Percentiles rank a stretch among this genome's conserved stretches.
Evolutionary conservation across 2,888 invertebrate genomes (phyloP).

Genomic region (Conchocele bisecta): DNA sequence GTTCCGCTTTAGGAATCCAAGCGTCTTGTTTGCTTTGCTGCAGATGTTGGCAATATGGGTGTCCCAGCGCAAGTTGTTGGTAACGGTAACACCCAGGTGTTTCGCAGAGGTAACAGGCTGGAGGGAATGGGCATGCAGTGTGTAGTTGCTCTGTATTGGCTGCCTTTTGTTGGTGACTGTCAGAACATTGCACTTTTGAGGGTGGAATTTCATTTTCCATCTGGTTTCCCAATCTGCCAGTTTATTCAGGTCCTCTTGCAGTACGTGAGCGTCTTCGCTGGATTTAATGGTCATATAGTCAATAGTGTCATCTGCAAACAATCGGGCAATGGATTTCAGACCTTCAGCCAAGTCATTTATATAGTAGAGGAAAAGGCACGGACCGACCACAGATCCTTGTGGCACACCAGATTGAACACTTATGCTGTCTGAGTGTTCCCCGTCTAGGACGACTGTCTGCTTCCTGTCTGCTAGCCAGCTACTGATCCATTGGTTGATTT

Average conservation of each 20-base stretch:
- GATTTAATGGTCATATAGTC: constrained; percentile 27
- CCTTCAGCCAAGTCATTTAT: too few relatives aligned
- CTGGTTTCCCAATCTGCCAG: constrained; percentile 23
- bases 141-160: constrained; percentile 1
- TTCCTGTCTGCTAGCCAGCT: not conserved
- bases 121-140: constrained; percentile 17
- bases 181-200: constrained; percentile 33
- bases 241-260: constrained; percentile 35
- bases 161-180: constrained; percentile 23
- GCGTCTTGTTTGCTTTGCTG: constrained; percentile 7
- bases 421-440: constrained; percentile 2
- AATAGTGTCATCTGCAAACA: too few relatives aligned
- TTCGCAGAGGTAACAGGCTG: constrained; percentile 16
- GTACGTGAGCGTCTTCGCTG: not conserved
- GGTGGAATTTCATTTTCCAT: constrained; percentile 48
- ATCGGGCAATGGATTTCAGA: too few relatives aligned
- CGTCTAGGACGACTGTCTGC: not conserved
- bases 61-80: constrained; percentile 16
- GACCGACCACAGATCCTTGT: constrained; percentile 7
- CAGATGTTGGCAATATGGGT: too few relatives aligned
- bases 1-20: too few relatives aligned
- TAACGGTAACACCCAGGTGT: constrained; percentile 23
- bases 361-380: constrained; percentile 1
- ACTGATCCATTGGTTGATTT: too few relatives aligned
- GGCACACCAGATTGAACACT: constrained; percentile 6